A percentile compares a stretch with the other conserved stretches of the same genome.
Conservation (phyloP, 2,113 vertebrate genomes). For the Microtus ochrogaster region DNA sequence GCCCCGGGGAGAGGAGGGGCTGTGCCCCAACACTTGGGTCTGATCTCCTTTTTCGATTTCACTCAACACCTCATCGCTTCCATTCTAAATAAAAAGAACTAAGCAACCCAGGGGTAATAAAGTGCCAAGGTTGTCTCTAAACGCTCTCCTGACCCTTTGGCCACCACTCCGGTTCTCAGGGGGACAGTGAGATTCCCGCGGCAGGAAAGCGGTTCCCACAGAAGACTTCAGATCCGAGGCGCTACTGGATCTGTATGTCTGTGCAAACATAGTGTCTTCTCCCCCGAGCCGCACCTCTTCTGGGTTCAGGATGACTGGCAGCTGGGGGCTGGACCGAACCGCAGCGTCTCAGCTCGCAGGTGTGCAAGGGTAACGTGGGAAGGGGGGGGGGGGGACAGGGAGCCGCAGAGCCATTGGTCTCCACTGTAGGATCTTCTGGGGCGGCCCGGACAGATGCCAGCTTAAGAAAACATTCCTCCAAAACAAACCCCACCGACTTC, state of each 20-base stretch:
- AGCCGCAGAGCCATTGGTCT: not conserved
- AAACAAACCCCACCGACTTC: constrained; percentile 26
- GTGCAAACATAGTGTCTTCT: not conserved
- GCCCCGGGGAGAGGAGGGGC: not conserved
- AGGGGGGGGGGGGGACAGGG: not conserved
- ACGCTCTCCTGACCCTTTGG: not conserved
- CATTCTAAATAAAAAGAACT: constrained; percentile 8
- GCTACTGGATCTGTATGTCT: not conserved
- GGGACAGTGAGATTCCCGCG: not conserved
- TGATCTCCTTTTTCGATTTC: not conserved
- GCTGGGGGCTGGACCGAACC: not conserved
- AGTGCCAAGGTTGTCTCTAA: not conserved
- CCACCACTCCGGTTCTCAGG: not conserved
- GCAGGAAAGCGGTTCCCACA: not conserved
- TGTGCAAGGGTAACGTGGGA: constrained; percentile 10
- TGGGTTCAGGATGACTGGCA: not conserved
- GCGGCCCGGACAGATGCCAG: not conserved
- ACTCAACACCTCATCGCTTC: not conserved
- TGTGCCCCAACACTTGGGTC: not conserved
- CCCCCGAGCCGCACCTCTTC: not conserved
- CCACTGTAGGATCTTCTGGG: not conserved
- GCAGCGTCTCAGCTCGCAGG: not conserved
- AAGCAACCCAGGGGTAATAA: not conserved
- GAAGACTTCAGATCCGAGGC: not conserved
- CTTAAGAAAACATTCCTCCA: not conserved